Base-by-base conservation (phyloP, 1,140 invertebrate species). In the Acromyrmex echinatior region DNA sequence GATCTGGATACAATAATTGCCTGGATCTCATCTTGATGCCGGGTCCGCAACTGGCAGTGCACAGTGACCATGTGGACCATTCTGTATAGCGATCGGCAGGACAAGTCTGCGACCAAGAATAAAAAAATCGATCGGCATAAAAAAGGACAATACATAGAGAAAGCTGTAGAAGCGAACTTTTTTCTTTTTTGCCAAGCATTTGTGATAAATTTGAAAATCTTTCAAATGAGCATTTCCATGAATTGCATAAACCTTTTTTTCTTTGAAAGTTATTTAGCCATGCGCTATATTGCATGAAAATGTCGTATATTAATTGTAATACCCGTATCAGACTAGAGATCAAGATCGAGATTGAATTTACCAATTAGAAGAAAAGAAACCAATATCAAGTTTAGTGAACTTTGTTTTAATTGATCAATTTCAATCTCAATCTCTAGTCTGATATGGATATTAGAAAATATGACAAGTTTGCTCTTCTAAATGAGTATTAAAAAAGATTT, bases 31-130 rank as follows among this genome's bases (percentile, higher is more conserved):
- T 94, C 65, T 96, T 95, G 0, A 96, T 94, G 0, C 97, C 97
- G 78, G 96, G 95, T 0, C 97, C 97, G 93, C 97, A 98, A 2
- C 96, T 96, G 1, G 96, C 96, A 6, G 96, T 96, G 94, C 97
- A 98, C 14, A 96, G 96, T 1, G 96, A 96, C 97, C 97, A 97
- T 53, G 96, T 94, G 12, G 96, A 95, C 97, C 97, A 97, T 14
- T 95, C 91, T 0, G 96, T 96, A 25, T 96, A 96, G 12, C 77
- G 88, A 0, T 94, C 91, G 0, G 45, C 62, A 4, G 91, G 88
- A 80, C 95, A 95, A 66, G 93, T 95, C 95, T 95, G 66, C 14
- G 66, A 65, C 6, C 16, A 51, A 82, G 18, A 70, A 68, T 53
- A 5, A 66, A 35, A 25, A 25, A 49, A 18, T 81, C 35, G 3